Conservation (phyloP, 2,797 vertebrate genomes). For the Enteromius viviparus region DNA sequence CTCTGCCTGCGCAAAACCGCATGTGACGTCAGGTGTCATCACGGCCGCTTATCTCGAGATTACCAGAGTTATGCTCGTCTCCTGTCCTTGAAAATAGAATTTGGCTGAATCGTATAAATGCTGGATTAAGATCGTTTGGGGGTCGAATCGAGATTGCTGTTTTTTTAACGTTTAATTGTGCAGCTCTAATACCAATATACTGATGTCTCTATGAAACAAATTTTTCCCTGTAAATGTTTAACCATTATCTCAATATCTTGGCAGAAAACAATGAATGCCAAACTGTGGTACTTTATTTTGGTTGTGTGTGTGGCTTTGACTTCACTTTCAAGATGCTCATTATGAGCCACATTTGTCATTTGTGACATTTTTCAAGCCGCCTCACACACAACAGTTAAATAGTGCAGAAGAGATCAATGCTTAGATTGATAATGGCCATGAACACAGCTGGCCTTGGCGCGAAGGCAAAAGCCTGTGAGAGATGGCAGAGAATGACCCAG, state of each 20-base stretch:
- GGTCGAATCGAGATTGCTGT: no score
- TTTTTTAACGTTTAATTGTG: no score
- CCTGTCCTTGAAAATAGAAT: no score
- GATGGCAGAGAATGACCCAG: constrained; percentile 71
- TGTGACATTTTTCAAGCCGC: constrained; percentile 32
- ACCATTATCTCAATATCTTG: not conserved
- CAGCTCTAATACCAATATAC: no score
- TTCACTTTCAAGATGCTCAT: not conserved
- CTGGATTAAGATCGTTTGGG: no score
- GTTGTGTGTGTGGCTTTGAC: not conserved
- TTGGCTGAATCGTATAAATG: no score
- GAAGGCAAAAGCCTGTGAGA: constrained; percentile 52
- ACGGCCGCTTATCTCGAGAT: no score
- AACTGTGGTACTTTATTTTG: not conserved
- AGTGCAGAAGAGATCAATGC: constrained; percentile 63
- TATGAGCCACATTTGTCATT: constrained; percentile 21
- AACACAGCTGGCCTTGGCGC: constrained; percentile 57
- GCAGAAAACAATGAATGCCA: not conserved
- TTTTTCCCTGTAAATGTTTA: no score
- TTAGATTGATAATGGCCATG: constrained; percentile 63
- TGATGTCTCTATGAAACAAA: no score
- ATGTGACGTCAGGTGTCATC: no score
- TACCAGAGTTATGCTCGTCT: no score
- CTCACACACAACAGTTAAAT: constrained; percentile 35
- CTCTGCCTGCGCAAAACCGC: no score